Percentiles rank a stretch among this genome's conserved stretches.
Conservation (phyloP, 2,797 vertebrate genomes). For the Austrolebias charrua region DNA sequence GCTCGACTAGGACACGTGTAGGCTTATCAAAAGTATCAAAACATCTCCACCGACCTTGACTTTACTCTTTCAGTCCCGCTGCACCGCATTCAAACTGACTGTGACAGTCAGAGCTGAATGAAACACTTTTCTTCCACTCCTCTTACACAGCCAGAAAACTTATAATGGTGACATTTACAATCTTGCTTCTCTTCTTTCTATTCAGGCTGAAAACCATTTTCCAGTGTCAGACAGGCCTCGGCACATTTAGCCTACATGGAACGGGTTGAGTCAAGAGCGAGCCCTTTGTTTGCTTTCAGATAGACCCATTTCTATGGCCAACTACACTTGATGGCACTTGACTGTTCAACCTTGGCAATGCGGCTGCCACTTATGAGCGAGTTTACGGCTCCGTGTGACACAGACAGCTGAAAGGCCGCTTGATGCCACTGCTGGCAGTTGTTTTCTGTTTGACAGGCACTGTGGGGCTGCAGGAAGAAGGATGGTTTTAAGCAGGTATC, state of each 20-base stretch:
- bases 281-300: conserved; percentile 77
- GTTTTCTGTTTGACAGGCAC: conserved; percentile 55
- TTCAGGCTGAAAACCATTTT: conserved; percentile 59
- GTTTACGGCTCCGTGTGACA: conserved; percentile 60
- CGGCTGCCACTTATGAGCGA: conserved; percentile 64
- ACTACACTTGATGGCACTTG: conserved; percentile 77
- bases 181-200: conserved; percentile 43
- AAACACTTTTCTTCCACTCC: conserved; percentile 17
- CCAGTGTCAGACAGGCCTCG: conserved; percentile 51
- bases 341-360: conserved; percentile 73
- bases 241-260: conserved; percentile 57
- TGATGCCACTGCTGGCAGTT: conserved; percentile 54
- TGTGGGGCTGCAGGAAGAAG: conserved; percentile 40
- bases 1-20: neutral
- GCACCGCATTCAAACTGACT: conserved; percentile 27
- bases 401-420: conserved; percentile 55
- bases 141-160: conserved; percentile 40
- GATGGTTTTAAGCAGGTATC: conserved; percentile 32
- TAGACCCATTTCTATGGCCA: conserved; percentile 69
- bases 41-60: conserved; percentile 30
- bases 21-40: conserved; percentile 4
- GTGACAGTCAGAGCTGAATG: conserved; percentile 35
- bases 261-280: conserved; percentile 66
- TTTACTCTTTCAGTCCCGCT: conserved; percentile 19
- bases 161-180: conserved; percentile 57